Percentiles rank a stretch among this genome's conserved stretches.
Evolutionary conservation across 2,888 invertebrate genomes (phyloP).

Genomic region (Leucophenga maculata): DNA sequence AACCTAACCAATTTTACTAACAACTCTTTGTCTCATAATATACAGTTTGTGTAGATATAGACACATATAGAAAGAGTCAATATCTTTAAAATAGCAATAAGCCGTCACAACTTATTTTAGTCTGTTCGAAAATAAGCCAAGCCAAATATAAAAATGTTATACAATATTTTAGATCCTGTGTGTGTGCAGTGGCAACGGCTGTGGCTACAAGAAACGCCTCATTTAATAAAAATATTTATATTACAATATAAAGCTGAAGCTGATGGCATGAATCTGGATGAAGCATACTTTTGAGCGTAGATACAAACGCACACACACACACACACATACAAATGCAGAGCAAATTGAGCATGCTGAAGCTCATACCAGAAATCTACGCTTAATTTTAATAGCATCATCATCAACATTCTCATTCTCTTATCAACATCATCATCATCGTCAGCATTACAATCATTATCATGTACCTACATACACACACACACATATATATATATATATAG

Average conservation of each 20-base stretch:
- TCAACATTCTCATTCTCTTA: slow-evolving; percentile 14
- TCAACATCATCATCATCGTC: neutral
- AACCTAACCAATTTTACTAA: no score
- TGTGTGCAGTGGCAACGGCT: no score
- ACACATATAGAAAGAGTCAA: no score
- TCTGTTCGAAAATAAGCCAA: no score
- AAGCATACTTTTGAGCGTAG: slow-evolving; percentile 15
- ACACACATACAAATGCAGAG: slow-evolving; percentile 26
- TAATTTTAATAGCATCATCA: slow-evolving; percentile 57
- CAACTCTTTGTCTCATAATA: no score
- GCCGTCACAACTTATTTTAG: no score
- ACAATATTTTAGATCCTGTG: no score
- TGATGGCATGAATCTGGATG: slow-evolving; percentile 35
- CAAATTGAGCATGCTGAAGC: slow-evolving; percentile 18
- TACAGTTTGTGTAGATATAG: no score
- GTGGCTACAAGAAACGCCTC: slow-evolving; percentile 14
- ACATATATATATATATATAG: slow-evolving; percentile 13
- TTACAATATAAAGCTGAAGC: slow-evolving; percentile 53
- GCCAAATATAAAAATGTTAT: no score
- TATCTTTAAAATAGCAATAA: no score
- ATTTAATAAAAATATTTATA: slow-evolving; percentile 63
- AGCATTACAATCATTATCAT: neutral
- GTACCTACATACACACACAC: no score
- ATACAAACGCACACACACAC: slow-evolving; percentile 28
- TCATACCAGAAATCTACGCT: slow-evolving; percentile 31